Conservation (phyloP, 2,113 vertebrate genomes). For the Zapornia atra region DNA sequence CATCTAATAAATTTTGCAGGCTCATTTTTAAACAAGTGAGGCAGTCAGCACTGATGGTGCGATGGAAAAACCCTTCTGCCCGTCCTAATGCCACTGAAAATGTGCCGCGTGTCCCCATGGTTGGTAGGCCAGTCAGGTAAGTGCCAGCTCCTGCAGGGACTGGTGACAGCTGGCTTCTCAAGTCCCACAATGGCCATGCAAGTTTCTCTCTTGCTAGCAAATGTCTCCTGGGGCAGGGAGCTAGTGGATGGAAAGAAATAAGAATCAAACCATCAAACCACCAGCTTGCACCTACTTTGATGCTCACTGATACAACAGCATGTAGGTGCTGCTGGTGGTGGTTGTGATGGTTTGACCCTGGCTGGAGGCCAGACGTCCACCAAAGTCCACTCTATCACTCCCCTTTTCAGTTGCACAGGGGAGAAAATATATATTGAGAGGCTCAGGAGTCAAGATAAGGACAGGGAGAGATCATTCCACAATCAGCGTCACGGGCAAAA, state of each 20-base stretch:
- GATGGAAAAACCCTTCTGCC: constrained; percentile 2
- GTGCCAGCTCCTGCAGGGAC: background rate
- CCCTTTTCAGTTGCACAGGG: no score
- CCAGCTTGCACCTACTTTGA: background rate
- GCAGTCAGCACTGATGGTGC: background rate
- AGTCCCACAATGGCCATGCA: accelerated
- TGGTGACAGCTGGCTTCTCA: background rate
- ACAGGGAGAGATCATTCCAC: no score
- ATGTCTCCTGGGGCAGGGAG: background rate
- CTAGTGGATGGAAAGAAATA: background rate
- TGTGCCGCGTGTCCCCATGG: accelerated
- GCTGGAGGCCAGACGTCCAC: no score
- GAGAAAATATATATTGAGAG: no score
- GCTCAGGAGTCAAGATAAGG: no score
- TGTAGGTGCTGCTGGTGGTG: background rate
- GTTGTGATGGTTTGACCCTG: background rate
- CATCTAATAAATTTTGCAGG: constrained; percentile 63
- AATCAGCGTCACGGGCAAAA: no score
- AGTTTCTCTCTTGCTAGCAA: background rate
- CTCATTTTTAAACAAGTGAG: constrained; percentile 53
- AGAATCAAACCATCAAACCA: background rate
- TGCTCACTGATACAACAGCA: background rate
- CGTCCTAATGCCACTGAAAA: background rate
- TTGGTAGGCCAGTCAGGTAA: background rate
- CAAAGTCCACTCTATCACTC: no score